These are phyloP conservation scores for Sebastes elongatus DNA, from an alignment of 2,797 vertebrate genomes.

Conservation along the genomic window DNA sequence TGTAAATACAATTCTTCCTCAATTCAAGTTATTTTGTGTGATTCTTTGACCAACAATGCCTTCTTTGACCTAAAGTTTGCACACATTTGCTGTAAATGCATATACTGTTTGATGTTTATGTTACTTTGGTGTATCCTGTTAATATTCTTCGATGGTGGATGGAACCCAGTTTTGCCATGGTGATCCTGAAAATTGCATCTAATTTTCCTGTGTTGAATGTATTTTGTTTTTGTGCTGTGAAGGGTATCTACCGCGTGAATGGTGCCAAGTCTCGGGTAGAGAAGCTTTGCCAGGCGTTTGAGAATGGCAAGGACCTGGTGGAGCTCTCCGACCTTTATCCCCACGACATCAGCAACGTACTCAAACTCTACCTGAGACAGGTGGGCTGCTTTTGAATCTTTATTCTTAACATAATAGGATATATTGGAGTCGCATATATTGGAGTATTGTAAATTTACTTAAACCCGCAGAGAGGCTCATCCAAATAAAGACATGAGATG, in stretches of 20 bases:
- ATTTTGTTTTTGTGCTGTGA: slow-evolving; percentile 35
- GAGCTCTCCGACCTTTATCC: slow-evolving; percentile 95
- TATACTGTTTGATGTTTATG: neutral
- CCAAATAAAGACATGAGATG: neutral
- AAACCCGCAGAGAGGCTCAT: neutral
- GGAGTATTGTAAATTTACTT: neutral
- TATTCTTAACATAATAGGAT: neutral
- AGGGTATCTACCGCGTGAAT: slow-evolving; percentile 97
- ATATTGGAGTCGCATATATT: neutral
- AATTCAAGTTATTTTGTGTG: neutral
- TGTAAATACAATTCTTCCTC: neutral
- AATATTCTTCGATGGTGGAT: neutral
- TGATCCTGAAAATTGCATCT: slow-evolving; percentile 2
- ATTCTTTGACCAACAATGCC: neutral
- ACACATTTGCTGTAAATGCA: neutral
- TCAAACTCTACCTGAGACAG: slow-evolving; percentile 97
- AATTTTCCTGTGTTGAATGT: slow-evolving; percentile 6
- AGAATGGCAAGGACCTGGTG: slow-evolving; percentile 96
- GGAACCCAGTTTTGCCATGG: neutral
- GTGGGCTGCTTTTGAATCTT: slow-evolving; percentile 69
- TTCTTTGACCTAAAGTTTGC: neutral
- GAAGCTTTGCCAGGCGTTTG: slow-evolving; percentile 97
- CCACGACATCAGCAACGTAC: slow-evolving; percentile 98
- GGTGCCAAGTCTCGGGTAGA: slow-evolving; percentile 97
- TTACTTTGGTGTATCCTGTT: neutral